Conservation (phyloP, 2,888 invertebrate species). For the Tortricodes alternella region DNA sequence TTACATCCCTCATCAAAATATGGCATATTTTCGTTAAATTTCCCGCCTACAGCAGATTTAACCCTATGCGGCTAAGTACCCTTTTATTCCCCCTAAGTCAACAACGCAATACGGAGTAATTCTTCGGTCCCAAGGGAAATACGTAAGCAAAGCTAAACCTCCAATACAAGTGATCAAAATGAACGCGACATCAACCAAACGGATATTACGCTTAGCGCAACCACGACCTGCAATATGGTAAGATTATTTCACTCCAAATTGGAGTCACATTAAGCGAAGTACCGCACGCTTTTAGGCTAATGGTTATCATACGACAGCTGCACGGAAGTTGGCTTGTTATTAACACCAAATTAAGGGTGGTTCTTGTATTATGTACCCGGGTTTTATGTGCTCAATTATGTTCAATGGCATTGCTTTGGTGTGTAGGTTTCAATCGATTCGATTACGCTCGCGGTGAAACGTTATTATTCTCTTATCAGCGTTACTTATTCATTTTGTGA, state of each 20-base stretch:
- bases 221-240: constrained; percentile 28
- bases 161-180: not conserved
- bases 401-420: constrained; percentile 2
- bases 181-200: constrained; percentile 4
- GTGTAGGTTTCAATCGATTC: constrained; percentile 7
- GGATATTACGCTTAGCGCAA: constrained; percentile 10
- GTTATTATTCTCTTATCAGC: too few species aligned
- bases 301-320: constrained; percentile 45
- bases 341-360: constrained; percentile 32
- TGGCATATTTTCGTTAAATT: too few species aligned
- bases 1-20: too few species aligned
- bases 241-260: constrained; percentile 51
- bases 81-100: too few species aligned
- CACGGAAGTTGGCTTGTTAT: constrained; percentile 33
- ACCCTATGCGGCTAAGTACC: too few species aligned
- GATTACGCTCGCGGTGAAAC: not conserved
- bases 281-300: constrained; percentile 56
- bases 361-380: constrained; percentile 27
- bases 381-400: constrained; percentile 22
- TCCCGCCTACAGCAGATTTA: too few species aligned
- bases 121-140: too few species aligned
- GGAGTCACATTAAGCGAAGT: constrained; percentile 47
- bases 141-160: not conserved
- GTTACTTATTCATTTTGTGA: too few species aligned
- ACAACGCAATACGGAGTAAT: too few species aligned